A percentile compares a stretch with the other conserved stretches of the same genome.
Conservation (phyloP, 2,888 invertebrate species). For the Bombyx huttoni region DNA sequence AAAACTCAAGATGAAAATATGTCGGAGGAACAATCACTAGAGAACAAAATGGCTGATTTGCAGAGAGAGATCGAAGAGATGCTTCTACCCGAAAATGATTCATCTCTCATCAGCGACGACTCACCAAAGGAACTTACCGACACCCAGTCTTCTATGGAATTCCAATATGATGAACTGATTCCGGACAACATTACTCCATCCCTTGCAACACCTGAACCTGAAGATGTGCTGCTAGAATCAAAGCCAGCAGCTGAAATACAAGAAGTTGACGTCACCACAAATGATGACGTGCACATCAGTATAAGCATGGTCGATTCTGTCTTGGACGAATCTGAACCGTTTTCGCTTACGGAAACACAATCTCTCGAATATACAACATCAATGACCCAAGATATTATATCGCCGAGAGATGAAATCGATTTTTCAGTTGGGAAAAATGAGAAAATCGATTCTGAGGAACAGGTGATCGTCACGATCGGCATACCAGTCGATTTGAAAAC, state of each 20-base stretch:
- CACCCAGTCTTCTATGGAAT: slow-evolving; percentile 36
- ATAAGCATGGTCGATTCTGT: slow-evolving; percentile 39
- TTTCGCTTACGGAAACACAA: slow-evolving; percentile 22
- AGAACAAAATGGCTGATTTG: slow-evolving; percentile 62
- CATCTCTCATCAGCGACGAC: slow-evolving; percentile 43
- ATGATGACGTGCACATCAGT: slow-evolving; percentile 34
- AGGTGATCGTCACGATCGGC: neutral
- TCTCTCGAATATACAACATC: slow-evolving; percentile 24
- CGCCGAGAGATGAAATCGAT: slow-evolving; percentile 22
- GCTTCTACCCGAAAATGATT: slow-evolving; percentile 58
- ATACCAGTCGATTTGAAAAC: neutral
- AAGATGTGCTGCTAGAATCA: slow-evolving; percentile 17
- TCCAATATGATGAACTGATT: slow-evolving; percentile 36
- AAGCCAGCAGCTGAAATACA: slow-evolving; percentile 10
- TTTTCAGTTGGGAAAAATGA: neutral
- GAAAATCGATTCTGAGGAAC: neutral
- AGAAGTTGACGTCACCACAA: slow-evolving; percentile 13
- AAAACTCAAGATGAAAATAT: slow-evolving; percentile 20
- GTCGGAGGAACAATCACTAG: slow-evolving; percentile 51
- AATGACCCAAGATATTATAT: slow-evolving; percentile 17
- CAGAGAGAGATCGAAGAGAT: slow-evolving; percentile 66
- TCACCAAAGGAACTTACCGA: slow-evolving; percentile 42
- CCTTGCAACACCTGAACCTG: slow-evolving; percentile 46
- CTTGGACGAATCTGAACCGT: slow-evolving; percentile 28
- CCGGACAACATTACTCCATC: slow-evolving; percentile 40